Conservation (phyloP, 2,797 vertebrate genomes). For the Brotula barbata region DNA sequence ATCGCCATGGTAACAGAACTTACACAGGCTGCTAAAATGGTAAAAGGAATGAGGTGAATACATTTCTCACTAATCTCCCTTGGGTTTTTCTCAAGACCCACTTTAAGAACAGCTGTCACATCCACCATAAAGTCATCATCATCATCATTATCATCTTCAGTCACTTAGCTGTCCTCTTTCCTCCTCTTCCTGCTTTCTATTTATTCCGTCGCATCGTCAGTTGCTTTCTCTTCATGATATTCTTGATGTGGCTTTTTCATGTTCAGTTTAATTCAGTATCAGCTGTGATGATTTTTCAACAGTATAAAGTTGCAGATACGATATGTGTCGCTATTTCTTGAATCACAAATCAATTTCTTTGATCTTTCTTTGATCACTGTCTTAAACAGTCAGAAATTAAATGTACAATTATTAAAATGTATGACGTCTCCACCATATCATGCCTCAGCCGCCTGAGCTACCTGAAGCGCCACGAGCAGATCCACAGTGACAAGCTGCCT, state of each 20-base stretch:
- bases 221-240: neutral
- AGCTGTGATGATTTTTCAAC: no score
- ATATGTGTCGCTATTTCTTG: no score
- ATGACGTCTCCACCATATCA: neutral
- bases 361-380: no score
- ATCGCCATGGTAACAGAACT: slow-evolving; percentile 45
- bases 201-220: neutral
- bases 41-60: slow-evolving; percentile 62
- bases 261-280: no score
- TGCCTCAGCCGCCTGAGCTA: slow-evolving; percentile 91
- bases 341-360: no score
- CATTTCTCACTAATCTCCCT: slow-evolving; percentile 51
- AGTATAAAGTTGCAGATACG: no score
- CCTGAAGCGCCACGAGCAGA: slow-evolving; percentile 98
- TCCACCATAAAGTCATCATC: slow-evolving; percentile 55
- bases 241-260: neutral
- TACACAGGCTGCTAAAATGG: slow-evolving; percentile 40
- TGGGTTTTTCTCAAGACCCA: slow-evolving; percentile 54
- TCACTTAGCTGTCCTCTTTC: slow-evolving; percentile 7
- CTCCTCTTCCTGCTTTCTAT: neutral
- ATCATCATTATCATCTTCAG: slow-evolving; percentile 10
- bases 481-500: slow-evolving; percentile 99
- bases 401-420: no score
- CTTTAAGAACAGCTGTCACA: slow-evolving; percentile 66
- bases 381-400: neutral